Base-by-base conservation (phyloP, 2,113 vertebrate species). In the Cygnus atratus region DNA sequence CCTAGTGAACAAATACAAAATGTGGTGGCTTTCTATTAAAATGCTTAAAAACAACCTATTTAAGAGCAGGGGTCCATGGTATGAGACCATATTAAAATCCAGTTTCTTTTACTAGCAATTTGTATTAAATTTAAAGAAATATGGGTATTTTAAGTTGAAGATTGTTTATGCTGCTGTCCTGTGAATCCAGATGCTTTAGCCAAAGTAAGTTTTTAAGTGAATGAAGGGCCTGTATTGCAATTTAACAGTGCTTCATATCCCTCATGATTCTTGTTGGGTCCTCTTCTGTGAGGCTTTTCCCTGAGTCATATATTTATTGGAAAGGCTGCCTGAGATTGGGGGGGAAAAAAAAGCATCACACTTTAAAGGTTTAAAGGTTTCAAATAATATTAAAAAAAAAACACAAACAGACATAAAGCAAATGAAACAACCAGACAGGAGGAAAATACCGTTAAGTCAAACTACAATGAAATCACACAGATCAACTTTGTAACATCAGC, bases 281-380 rank as follows among this genome's bases (percentile, higher is more conserved):
- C 97, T 99, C 98, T 98, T 98, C 96, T 97, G 97, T 95, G 98
- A 98, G 94, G 98, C 96, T 97, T 98, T 98, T 98, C 98, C 98
- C 98, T 98, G 99, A 98, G 98, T 97, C 98, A 97, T 91, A 78
- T 98, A 98, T 97, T 98, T 98, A 98, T 91, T 98, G 97, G 98
- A 98, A 98, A 99, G 98, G 96, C 98, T 99, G 82, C 98, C 99
- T 99, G 96, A 81, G 33, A 93, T 88, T 59, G 50, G 81, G 66
- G 97, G 24, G 50, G n/a, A 89, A 94, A 97, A 95, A 95, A 96
- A 95, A 95, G 57, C 48, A 79, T 63, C 22, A 80, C 11, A 48
- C 11, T 95, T 96, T 77, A 63, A 63, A 50, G 37, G 28, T 11
- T 72, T 50, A 66, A 63, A 81, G 15, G 9, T 43, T 66, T 22